Conservation (phyloP, 2,797 vertebrate species). For the Manis pentadactyla region DNA sequence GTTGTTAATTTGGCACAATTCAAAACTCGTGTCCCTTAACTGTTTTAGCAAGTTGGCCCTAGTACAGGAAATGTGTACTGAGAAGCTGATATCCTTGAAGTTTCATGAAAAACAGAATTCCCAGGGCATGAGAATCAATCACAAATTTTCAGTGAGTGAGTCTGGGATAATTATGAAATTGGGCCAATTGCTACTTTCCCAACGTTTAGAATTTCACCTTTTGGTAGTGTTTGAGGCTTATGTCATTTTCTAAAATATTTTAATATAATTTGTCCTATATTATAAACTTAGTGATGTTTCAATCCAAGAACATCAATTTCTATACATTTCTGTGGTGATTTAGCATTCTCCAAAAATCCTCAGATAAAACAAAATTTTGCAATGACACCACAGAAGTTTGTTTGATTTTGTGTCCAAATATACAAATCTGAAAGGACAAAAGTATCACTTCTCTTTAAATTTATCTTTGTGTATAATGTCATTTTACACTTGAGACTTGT, state of each 20-base stretch:
- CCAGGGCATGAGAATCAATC: background rate
- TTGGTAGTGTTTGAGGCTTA: background rate
- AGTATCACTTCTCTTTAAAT: background rate
- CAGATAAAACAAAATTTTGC: background rate
- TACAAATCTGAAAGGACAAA: slow-evolving; percentile 25
- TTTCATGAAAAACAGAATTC: slow-evolving; percentile 44
- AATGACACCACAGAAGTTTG: background rate
- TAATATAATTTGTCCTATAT: background rate
- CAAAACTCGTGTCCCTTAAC: background rate
- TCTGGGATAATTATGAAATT: background rate
- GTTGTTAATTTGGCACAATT: slow-evolving; percentile 15
- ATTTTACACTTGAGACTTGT: background rate
- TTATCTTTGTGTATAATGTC: background rate
- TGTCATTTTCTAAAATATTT: slow-evolving; percentile 45
- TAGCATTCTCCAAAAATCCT: background rate
- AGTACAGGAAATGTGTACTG: background rate
- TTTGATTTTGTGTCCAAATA: background rate
- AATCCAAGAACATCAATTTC: background rate
- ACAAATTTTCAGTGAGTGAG: slow-evolving; percentile 9
- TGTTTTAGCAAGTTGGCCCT: background rate
- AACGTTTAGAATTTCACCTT: background rate
- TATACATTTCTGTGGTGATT: background rate
- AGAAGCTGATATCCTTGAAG: background rate
- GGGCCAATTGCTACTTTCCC: background rate
- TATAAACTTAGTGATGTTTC: background rate